These are phyloP conservation scores for Rhagoletis zephyria DNA, from an alignment of 1,140 invertebrate species.

Conservation along the genomic window DNA sequence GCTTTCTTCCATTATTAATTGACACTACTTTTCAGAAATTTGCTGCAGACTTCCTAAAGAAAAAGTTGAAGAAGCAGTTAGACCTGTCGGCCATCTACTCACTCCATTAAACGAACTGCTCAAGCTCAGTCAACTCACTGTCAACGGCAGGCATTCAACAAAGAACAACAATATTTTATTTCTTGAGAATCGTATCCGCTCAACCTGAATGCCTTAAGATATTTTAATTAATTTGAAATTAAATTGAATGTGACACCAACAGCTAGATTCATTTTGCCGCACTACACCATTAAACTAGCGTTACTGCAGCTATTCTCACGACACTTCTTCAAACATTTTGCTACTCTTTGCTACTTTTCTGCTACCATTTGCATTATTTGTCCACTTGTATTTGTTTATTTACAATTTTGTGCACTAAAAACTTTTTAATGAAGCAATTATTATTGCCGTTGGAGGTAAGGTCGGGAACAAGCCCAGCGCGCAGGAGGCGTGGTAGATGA, in stretches of 20 bases:
- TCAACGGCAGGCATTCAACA: too few relatives aligned
- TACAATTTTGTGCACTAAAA: slow-evolving; percentile 30
- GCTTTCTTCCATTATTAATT: too few relatives aligned
- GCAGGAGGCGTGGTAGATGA: too few relatives aligned
- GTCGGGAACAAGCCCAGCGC: too few relatives aligned
- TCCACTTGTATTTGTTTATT: slow-evolving; percentile 3
- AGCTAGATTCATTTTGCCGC: neutral
- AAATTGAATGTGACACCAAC: slow-evolving; percentile 16
- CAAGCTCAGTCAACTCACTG: too few relatives aligned
- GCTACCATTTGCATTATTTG: neutral
- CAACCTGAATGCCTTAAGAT: neutral
- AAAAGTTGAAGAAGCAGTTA: too few relatives aligned
- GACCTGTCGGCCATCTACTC: too few relatives aligned
- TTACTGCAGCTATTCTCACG: neutral
- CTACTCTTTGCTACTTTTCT: neutral
- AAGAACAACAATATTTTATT: neutral
- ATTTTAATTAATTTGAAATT: slow-evolving; percentile 40
- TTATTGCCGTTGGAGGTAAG: slow-evolving; percentile 6
- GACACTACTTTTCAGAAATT: too few relatives aligned
- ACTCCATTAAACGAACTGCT: too few relatives aligned
- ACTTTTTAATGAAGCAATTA: slow-evolving; percentile 48
- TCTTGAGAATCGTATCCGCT: neutral
- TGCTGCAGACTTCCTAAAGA: too few relatives aligned
- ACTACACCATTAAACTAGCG: neutral
- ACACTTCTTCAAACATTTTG: neutral